Percentiles rank a stretch among this genome's conserved stretches.
Conservation (phyloP, 2,888 invertebrate genomes). For the Conchocele bisecta region DNA sequence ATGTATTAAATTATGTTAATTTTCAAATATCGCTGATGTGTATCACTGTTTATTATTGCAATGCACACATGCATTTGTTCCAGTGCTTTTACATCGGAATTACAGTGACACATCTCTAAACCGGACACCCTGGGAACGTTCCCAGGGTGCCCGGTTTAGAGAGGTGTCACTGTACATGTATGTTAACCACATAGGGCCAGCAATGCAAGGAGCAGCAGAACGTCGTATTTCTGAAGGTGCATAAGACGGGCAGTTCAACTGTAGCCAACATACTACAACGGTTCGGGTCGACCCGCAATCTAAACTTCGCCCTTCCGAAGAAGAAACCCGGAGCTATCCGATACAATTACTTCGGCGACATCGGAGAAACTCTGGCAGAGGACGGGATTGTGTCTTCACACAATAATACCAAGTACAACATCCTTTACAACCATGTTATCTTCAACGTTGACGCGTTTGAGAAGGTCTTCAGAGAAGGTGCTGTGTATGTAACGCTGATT, state of each 20-base stretch:
- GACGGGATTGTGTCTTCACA: slow-evolving; percentile 34
- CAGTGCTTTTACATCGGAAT: no score
- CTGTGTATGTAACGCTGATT: slow-evolving; percentile 61
- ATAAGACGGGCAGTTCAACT: slow-evolving; percentile 75
- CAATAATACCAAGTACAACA: slow-evolving; percentile 50
- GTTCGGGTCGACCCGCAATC: slow-evolving; percentile 56
- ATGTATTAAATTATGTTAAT: no score
- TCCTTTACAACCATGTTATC: slow-evolving; percentile 71
- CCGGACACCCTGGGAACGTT: no score
- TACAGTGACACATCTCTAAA: no score
- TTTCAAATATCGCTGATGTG: no score
- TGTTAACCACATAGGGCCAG: no score
- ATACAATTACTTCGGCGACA: slow-evolving; percentile 62
- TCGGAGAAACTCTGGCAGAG: slow-evolving; percentile 43
- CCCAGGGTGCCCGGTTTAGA: no score
- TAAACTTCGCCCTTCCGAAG: slow-evolving; percentile 70
- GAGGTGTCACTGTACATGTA: no score
- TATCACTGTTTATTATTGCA: no score
- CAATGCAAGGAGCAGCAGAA: slow-evolving; percentile 29
- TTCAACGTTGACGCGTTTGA: slow-evolving; percentile 62
- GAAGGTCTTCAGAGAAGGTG: slow-evolving; percentile 42
- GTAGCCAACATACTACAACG: slow-evolving; percentile 71
- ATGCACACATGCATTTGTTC: no score
- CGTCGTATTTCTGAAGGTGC: slow-evolving; percentile 69
- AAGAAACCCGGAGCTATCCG: slow-evolving; percentile 43